Evolutionary conservation across 2,113 vertebrate species (phyloP).

Genomic region (Bubalus kerabau): DNA sequence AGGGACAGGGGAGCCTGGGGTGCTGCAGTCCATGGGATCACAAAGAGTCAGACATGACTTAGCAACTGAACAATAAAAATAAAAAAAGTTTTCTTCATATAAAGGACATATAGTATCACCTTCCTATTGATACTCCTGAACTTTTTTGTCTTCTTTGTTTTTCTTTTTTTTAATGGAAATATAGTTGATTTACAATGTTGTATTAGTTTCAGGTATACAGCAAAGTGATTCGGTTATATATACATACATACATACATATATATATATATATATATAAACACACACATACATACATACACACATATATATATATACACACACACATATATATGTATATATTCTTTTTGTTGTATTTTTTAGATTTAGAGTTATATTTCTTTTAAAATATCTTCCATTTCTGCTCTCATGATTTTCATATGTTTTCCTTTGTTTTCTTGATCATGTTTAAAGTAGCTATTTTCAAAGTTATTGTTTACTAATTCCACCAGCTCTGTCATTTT

Average conservation of each 20-base stretch:
- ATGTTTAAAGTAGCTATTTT: background rate
- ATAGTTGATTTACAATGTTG: background rate
- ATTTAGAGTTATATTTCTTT: background rate
- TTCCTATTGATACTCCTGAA: background rate
- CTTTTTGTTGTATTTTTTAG: background rate
- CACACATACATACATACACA: too few species aligned
- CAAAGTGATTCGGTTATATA: background rate
- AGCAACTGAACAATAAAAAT: background rate
- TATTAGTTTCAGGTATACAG: background rate
- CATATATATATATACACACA: too few species aligned
- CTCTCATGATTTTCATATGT: background rate
- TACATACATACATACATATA: background rate
- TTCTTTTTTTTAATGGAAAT: background rate
- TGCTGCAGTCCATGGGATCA: background rate
- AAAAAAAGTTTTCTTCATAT: background rate
- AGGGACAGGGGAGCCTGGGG: background rate
- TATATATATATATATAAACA: too few species aligned
- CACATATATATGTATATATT: background rate
- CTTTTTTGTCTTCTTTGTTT: background rate
- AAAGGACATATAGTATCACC: background rate
- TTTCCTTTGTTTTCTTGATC: background rate
- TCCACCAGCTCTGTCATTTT: background rate
- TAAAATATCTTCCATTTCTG: background rate
- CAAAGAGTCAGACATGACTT: background rate
- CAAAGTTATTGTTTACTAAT: background rate